A percentile compares a stretch with the other conserved stretches of the same genome.
These are phyloP conservation scores for Heliopora coerulea DNA, from an alignment of 92 coral and sea anemone genomes.

Conservation along the genomic window DNA sequence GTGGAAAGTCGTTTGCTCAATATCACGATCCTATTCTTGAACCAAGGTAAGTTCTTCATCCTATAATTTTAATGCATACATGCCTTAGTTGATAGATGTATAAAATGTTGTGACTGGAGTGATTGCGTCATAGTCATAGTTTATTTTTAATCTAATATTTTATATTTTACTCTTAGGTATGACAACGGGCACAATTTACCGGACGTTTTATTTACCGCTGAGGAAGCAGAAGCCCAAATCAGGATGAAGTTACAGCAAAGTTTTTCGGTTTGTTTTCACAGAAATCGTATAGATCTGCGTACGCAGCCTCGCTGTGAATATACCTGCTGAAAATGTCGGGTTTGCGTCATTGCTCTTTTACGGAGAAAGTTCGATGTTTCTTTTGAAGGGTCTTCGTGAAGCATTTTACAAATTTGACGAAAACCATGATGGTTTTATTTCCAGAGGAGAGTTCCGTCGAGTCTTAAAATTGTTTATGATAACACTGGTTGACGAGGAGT, in stretches of 20 bases:
- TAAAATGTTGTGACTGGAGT: no score
- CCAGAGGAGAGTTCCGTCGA: constrained; percentile 86
- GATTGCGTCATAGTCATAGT: background rate
- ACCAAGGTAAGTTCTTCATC: constrained; percentile 50
- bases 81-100: no score
- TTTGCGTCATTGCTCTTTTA: no score
- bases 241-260: constrained; percentile 71
- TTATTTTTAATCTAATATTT: background rate
- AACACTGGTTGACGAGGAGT: constrained; percentile 75
- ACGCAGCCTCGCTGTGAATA: no score
- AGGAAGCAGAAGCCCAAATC: constrained; percentile 72
- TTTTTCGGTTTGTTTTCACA: constrained; percentile 59
- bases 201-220: constrained; percentile 77
- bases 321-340: no score
- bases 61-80: background rate
- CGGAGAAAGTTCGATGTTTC: no score
- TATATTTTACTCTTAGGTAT: background rate
- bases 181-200: constrained; percentile 65
- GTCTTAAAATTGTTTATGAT: constrained; percentile 87
- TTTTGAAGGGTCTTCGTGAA: constrained; percentile 74
- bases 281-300: no score
- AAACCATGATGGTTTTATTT: constrained; percentile 78
- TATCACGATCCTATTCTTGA: background rate
- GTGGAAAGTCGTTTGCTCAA: constrained; percentile 65
- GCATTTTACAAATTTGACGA: constrained; percentile 93